Conservation (phyloP, 2,113 vertebrate species). For the Perca schrenkii region DNA sequence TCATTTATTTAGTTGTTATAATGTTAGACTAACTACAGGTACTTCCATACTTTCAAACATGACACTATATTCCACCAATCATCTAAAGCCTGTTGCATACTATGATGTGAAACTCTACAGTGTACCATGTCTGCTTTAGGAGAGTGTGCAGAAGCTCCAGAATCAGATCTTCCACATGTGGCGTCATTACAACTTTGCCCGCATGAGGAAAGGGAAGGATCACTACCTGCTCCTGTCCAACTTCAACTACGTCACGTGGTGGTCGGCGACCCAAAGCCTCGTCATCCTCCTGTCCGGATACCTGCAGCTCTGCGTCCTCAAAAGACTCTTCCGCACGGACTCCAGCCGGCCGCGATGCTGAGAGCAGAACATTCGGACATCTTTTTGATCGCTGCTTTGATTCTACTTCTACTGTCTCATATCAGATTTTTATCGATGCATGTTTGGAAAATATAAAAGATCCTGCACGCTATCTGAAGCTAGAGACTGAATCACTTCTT, state of each 20-base stretch:
- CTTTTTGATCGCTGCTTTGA: background rate
- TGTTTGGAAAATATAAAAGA: background rate
- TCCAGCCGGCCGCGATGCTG: constrained; percentile 83
- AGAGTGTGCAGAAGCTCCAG: constrained; percentile 82
- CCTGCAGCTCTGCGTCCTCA: constrained; percentile 88
- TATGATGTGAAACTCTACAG: background rate
- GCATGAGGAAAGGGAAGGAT: constrained; percentile 86
- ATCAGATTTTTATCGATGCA: background rate
- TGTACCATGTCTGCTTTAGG: constrained; percentile 64
- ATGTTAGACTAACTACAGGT: background rate
- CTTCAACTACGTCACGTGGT: constrained; percentile 86
- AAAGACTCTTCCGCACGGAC: constrained; percentile 81
- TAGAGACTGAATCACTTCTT: background rate
- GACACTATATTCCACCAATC: background rate
- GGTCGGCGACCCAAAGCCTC: constrained; percentile 87
- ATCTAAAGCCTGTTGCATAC: background rate
- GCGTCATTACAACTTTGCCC: constrained; percentile 87
- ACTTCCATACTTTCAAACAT: background rate
- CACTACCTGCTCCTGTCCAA: constrained; percentile 87
- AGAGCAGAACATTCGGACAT: background rate
- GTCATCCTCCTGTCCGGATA: constrained; percentile 84
- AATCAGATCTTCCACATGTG: constrained; percentile 87
- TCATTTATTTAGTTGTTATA: background rate
- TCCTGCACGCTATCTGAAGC: background rate
- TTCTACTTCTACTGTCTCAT: background rate